phyloP scores from a whole-genome alignment of 2,888 invertebrate genomes.

The Saturnia japonica region DNA sequence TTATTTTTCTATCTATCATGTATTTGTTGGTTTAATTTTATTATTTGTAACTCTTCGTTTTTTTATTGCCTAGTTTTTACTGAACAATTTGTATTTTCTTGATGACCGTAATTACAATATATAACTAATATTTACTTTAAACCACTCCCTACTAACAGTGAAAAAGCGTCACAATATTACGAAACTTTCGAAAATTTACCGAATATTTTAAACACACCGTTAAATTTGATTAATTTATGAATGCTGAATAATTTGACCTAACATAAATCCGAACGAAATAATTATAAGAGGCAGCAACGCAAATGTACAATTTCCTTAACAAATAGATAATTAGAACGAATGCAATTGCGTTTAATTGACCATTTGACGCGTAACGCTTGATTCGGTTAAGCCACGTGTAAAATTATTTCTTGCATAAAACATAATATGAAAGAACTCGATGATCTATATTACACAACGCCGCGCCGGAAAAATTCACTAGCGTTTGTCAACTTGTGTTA shows the following conservation, averaged over 20 bases:
- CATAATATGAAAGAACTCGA: neutral
- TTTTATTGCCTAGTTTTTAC: too few species aligned
- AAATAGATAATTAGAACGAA: slow-evolving; percentile 25
- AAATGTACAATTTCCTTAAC: slow-evolving; percentile 17
- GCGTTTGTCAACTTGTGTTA: neutral
- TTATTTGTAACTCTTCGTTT: too few species aligned
- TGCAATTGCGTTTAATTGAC: slow-evolving; percentile 20
- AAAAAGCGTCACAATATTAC: too few species aligned
- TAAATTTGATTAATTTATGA: too few species aligned
- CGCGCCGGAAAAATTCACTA: neutral
- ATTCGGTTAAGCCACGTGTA: slow-evolving; percentile 18
- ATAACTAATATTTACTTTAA: too few species aligned
- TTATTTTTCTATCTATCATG: too few species aligned
- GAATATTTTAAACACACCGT: too few species aligned
- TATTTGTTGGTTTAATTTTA: too few species aligned
- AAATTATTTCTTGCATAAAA: slow-evolving; percentile 22
- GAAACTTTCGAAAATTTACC: too few species aligned
- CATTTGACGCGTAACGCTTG: slow-evolving; percentile 19
- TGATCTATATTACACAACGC: slow-evolving; percentile 12
- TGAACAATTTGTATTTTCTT: too few species aligned
- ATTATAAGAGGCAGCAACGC: neutral
- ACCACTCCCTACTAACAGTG: too few species aligned
- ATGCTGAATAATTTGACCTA: neutral
- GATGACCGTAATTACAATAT: too few species aligned
- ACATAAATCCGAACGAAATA: neutral